phyloP scores from a whole-genome alignment of 2,113 vertebrate species.

The Pollimyrus isidori region DNA sequence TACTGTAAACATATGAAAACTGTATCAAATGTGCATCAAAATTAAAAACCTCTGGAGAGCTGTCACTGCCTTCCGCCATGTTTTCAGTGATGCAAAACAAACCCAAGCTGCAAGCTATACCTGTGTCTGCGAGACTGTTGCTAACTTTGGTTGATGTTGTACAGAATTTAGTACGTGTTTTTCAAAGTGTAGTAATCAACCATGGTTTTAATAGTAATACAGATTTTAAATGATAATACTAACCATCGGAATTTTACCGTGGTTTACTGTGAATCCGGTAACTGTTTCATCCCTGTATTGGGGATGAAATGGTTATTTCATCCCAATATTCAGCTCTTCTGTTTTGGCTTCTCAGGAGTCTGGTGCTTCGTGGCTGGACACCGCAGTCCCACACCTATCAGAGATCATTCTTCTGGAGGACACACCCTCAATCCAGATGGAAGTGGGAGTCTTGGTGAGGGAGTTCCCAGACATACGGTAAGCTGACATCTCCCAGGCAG shows the following conservation, averaged over 20 bases:
- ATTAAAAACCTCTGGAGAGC: background rate
- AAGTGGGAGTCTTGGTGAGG: slow-evolving; percentile 73
- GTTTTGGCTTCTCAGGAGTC: slow-evolving; percentile 61
- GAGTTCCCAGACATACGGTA: slow-evolving; percentile 87
- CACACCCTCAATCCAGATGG: slow-evolving; percentile 82
- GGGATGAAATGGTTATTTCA: background rate
- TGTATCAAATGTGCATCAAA: background rate
- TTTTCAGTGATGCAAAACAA: background rate
- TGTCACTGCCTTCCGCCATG: background rate
- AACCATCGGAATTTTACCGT: background rate
- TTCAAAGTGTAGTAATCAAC: background rate
- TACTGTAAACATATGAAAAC: background rate
- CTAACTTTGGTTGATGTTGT: background rate
- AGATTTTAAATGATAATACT: background rate
- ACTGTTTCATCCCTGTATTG: background rate
- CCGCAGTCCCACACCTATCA: slow-evolving; percentile 69
- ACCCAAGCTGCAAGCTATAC: background rate
- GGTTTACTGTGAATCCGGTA: background rate
- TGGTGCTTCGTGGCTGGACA: slow-evolving; percentile 69
- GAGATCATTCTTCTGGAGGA: slow-evolving; percentile 84
- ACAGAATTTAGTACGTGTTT: background rate
- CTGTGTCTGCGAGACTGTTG: background rate
- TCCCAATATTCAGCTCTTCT: background rate
- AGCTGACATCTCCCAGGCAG: slow-evolving; percentile 25
- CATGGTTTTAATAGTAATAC: background rate